Evolutionary conservation across 2,797 vertebrate species (phyloP), one percentile per base, ranked within the genome.

Genomic region (Sandelia bainsii): DNA sequence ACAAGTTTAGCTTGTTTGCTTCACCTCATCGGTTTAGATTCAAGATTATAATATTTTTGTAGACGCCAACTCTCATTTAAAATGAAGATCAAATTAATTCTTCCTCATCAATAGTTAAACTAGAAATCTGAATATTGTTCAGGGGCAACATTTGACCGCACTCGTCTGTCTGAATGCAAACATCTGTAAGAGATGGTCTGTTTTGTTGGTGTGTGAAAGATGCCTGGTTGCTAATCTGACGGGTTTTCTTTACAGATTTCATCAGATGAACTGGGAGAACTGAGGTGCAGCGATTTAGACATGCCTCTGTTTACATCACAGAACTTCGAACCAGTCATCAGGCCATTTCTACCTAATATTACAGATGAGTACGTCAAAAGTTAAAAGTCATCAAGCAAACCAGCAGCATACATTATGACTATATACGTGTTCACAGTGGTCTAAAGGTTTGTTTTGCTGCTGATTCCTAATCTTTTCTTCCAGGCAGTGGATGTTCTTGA

Each of bases 271-370:
- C 6, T 17, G 8, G 60, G 59, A 12, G 10, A 39, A 40, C 10
- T 8, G 17, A 19, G 32, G 6, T 51, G 48, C 62, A 51, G 62
- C 5, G 6, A 51, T 5, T 27, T 40, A 20, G 34, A 40, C 3
- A 16, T 63, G 5, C 62, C 34, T 4, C 0, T 40, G 34, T 27
- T 51, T 3, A 14, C 16, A 3, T n/a, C 34, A 10, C 5, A 8
- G 5, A 0, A 0, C 1, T n/a, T 40, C 2, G 0, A 40, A 12
- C 34, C 48, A 12, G 11, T 63, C 0, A 1, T 63, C 2, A 9
- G 0, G 2, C 2, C 1, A n/a, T 13, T 12, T 25, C 2, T 52
- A 2, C 0, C 0, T 4, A 0, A 3, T 1, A 16, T 52, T 6
- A 42, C 22, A n/a, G 0, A 27, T 13, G 17, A 20, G 49, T 52